phyloP scores from a whole-genome alignment of 1,140 invertebrate species.

The Thaumatotibia leucotreta region DNA sequence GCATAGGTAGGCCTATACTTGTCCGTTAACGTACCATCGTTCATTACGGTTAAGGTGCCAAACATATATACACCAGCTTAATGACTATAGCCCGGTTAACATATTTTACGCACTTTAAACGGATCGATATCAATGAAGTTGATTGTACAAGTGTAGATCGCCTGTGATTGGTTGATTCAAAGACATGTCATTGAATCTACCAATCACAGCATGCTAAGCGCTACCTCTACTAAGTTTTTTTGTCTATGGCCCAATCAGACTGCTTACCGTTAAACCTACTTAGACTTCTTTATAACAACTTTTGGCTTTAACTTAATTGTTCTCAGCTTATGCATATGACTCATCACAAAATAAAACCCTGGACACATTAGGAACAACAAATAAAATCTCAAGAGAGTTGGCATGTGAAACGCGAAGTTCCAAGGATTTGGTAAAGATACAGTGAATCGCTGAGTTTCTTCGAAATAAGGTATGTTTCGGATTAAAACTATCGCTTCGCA shows the following conservation, averaged over 20 bases:
- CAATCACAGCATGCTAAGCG: no score
- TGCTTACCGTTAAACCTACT: conserved; percentile 29
- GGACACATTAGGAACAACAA: conserved; percentile 86
- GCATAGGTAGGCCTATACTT: no score
- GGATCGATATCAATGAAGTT: no score
- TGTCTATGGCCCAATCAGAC: neutral
- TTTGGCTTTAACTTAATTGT: conserved; percentile 55
- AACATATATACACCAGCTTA: no score
- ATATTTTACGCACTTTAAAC: no score
- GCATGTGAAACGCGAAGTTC: conserved; percentile 93
- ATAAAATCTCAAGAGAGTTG: conserved; percentile 87
- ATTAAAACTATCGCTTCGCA: conserved; percentile 90
- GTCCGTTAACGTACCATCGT: no score
- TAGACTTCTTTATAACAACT: conserved; percentile 62
- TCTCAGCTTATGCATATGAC: conserved; percentile 84
- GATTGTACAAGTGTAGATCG: no score
- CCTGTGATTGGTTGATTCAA: no score
- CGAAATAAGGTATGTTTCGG: conserved; percentile 92
- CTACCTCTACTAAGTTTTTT: neutral
- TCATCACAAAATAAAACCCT: conserved; percentile 85
- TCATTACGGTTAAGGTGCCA: no score
- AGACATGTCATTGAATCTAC: no score
- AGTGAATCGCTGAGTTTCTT: conserved; percentile 88
- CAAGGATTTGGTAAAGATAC: conserved; percentile 88
- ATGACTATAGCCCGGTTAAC: no score